Percentiles rank a stretch among this genome's conserved stretches.
phyloP scores from a whole-genome alignment of 2,888 invertebrate genomes.

The Volucella bombylans region DNA sequence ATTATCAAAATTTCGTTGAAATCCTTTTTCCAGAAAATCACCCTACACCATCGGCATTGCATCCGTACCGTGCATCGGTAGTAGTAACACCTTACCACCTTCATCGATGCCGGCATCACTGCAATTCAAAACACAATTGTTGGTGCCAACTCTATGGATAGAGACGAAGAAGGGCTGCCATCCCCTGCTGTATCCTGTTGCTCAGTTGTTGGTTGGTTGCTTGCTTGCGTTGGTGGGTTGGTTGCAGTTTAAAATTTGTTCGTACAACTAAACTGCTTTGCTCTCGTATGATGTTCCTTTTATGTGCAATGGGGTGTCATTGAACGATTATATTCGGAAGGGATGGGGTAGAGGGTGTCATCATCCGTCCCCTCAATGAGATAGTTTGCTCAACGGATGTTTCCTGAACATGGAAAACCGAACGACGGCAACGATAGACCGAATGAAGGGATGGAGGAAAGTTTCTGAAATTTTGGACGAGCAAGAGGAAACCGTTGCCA shows the following conservation, averaged over 20 bases:
- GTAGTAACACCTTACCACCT: conserved; percentile 1
- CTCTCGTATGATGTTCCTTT: conserved; percentile 9
- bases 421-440: neutral
- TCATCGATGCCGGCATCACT: conserved; percentile 25
- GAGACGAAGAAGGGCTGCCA: conserved; percentile 9
- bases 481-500: conserved; percentile 50
- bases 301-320: conserved; percentile 34
- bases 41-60: neutral
- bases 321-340: conserved; percentile 46
- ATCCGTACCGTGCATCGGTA: no score
- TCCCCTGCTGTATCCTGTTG: conserved; percentile 56
- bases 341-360: neutral
- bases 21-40: conserved; percentile 26
- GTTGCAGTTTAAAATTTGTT: conserved; percentile 53
- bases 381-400: conserved; percentile 59
- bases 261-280: conserved; percentile 48
- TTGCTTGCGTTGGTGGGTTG: conserved; percentile 13
- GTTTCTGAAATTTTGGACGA: conserved; percentile 34
- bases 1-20: conserved; percentile 54
- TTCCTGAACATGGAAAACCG: neutral
- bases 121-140: conserved; percentile 24
- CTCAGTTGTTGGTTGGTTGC: conserved; percentile 5
- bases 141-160: neutral
- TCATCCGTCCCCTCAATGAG: conserved; percentile 6
- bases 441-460: conserved; percentile 5